Evolutionary conservation across 2,797 vertebrate species (phyloP), one percentile per base, ranked within the genome.

Genomic region (Tenualosa thibaudeaui): DNA sequence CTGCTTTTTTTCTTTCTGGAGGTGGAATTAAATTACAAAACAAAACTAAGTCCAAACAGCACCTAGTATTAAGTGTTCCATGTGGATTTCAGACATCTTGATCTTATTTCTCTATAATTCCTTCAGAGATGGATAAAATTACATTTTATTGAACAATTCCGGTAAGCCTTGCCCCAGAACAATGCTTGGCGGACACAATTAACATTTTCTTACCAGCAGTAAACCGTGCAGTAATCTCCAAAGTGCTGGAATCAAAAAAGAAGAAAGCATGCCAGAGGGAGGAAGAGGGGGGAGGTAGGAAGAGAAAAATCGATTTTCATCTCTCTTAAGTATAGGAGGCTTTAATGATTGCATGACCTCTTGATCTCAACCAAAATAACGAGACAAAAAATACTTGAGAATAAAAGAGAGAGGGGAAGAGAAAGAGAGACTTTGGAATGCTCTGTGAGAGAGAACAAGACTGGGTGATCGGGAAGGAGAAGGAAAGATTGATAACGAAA

Each of bases 91-190:
- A 89, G 43, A 86, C 88, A 89, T 86, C 88, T 88, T 89, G 86
- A 89, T 90, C 88, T 82, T 89, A 86, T 89, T 85, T 89, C 87
- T 86, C 87, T 83, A 90, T 89, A 86, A 91, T 89, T 89, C 86
- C 82, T 91, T 88, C 86, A 75, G 84, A 89, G 86, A 87, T 84
- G 88, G 83, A 83, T 89, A 89, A 87, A 89, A 89, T 89, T 89
- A 89, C 85, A 75, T 84, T 84, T 83, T 83, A 86, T 90, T 87
- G 87, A 89, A 89, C 87, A 86, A 90, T 89, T 85, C 81, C 85
- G 81, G 89, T 88, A 89, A 90, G 84, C 68, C 81, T 68, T 85
- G 86, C 84, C 86, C 82, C 85, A 85, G 84, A 89, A 89, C 87
- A 89, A 87, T 85, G 86, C 87, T 87, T 86, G 87, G 85, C 86